Percentiles rank a stretch among this genome's conserved stretches.
phyloP scores from a whole-genome alignment of 2,113 vertebrate genomes.

The Neogale vison region DNA sequence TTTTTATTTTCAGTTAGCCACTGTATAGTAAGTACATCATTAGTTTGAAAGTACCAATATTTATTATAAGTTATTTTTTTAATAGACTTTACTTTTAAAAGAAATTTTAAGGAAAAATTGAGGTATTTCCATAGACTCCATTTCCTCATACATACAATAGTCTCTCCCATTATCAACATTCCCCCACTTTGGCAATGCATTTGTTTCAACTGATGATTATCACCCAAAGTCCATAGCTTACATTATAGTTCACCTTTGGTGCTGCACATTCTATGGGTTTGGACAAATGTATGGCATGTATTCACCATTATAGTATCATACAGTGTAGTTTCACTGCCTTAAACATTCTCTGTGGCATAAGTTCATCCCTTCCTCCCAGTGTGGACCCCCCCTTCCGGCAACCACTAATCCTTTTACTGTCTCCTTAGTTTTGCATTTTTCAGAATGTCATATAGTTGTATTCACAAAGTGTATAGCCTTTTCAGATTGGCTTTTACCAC shows the following conservation, averaged over 20 bases:
- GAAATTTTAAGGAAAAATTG: not conserved
- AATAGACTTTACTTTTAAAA: not conserved
- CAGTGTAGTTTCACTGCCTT: not conserved
- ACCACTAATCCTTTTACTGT: not conserved
- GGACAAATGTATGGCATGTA: not conserved
- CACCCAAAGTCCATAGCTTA: not conserved
- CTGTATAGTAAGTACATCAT: too few relatives aligned
- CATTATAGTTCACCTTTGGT: not conserved
- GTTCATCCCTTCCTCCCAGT: not conserved
- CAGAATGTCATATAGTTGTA: not conserved
- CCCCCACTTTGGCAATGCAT: not conserved
- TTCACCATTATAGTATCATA: not conserved
- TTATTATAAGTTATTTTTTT: not conserved
- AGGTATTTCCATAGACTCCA: not conserved
- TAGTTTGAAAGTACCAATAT: not conserved
- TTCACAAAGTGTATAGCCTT: not conserved
- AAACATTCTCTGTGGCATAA: not conserved
- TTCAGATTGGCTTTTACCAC: not conserved
- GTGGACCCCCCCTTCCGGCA: too few relatives aligned
- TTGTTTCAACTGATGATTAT: not conserved
- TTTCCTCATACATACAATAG: not conserved
- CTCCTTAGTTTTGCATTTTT: not conserved
- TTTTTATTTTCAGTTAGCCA: too few relatives aligned
- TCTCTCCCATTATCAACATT: not conserved
- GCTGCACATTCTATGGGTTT: not conserved